Conservation (phyloP, 2,113 vertebrate species). For the Copsychus sechellarum region DNA sequence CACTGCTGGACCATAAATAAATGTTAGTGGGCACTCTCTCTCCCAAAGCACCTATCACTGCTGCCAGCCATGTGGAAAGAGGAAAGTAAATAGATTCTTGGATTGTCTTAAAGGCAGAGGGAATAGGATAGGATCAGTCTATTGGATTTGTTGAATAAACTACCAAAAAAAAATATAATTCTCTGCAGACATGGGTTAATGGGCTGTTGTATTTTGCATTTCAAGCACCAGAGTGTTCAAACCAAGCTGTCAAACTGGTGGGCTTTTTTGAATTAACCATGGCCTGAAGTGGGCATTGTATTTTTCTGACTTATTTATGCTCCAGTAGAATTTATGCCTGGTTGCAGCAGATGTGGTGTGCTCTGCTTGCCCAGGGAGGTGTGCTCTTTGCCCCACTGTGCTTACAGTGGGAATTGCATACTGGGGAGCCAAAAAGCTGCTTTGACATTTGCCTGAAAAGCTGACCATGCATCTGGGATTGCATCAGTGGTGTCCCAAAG, state of each 20-base stretch:
- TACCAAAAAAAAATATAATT: constrained; percentile 22
- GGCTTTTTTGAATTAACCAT: constrained; percentile 10
- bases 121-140: constrained; percentile 35
- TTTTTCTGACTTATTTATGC: constrained; percentile 7
- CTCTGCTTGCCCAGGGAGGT: neutral
- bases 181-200: neutral
- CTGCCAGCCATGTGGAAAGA: constrained; percentile 54
- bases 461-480: neutral
- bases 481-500: neutral
- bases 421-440: neutral
- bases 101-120: constrained; percentile 51
- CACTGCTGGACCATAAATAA: constrained; percentile 33
- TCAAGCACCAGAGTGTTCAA: constrained; percentile 11
- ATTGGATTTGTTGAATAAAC: constrained; percentile 52
- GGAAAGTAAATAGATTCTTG: constrained; percentile 51
- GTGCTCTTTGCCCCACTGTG: neutral
- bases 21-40: constrained; percentile 51
- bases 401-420: neutral
- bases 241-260: constrained; percentile 39
- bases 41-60: constrained; percentile 55
- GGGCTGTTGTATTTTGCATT: constrained; percentile 55
- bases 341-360: accelerated
- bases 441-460: neutral
- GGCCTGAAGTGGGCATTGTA: neutral
- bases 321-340: neutral